Evolutionary conservation across 1,140 invertebrate species (phyloP), one percentile per base, ranked within the genome.

Genomic region (Conus betulinus): DNA sequence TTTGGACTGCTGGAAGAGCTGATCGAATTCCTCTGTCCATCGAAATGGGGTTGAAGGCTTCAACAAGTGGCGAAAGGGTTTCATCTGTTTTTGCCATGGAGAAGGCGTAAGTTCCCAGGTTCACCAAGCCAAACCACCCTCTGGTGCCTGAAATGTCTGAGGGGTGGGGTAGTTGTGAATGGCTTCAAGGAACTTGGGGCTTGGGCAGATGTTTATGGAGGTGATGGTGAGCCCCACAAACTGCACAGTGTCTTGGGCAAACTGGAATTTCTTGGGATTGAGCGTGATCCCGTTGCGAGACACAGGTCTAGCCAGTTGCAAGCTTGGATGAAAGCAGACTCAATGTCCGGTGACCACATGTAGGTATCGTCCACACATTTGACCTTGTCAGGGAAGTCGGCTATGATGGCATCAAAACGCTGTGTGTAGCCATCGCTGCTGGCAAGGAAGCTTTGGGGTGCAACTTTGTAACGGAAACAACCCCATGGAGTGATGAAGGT

Each of bases 211-310:
- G 6, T n/a, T n/a, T 90, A 88, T n/a, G n/a, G n/a, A n/a, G n/a
- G n/a, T n/a, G n/a, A n/a, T n/a, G n/a, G n/a, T n/a, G n/a, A n/a
- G n/a, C n/a, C n/a, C n/a, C n/a, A n/a, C n/a, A n/a, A n/a, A n/a
- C n/a, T n/a, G n/a, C n/a, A n/a, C 91, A 3, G 8, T 86, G 27
- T 88, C 63, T 89, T 90, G 85, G 57, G 82, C 91, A 90, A 88
- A 85, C 92, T 93, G 5, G 93, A 88, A 39, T 88, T 94, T 94
- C 0, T 92, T 86, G 7, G 90, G 87, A 83, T 93, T 94, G 6
- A 95, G 89, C 3, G 90, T 94, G 27, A 92, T 92, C 25, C 89
- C 85, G 74, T 90, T 89, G 20, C 88, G 55, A n/a, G 60, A 93
- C 0, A 89, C 25, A 52, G n/a, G n/a, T 92, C 89, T 5, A 93